Evolutionary conservation across 2,888 invertebrate genomes (phyloP).

Genomic region (Auanema sp.): DNA sequence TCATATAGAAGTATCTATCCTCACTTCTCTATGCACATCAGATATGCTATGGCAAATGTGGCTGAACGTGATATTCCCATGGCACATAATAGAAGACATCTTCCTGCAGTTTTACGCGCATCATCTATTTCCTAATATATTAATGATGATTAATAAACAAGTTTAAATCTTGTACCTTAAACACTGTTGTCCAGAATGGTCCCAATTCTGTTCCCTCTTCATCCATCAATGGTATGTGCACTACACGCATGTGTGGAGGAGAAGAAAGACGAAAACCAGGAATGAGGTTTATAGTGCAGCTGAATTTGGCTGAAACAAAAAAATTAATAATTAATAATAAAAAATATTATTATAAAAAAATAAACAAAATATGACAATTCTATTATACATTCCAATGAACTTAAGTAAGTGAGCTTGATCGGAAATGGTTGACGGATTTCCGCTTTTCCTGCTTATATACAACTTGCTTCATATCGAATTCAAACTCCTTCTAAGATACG

Average conservation of each 20-base stretch:
- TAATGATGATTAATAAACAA: slow-evolving; percentile 1
- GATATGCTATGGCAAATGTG: slow-evolving; percentile 53
- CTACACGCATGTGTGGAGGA: slow-evolving; percentile 42
- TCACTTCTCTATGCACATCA: slow-evolving; percentile 48
- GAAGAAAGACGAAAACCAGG: slow-evolving; percentile 47
- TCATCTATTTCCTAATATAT: slow-evolving; percentile 44
- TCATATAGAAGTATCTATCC: neutral
- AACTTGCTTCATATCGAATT: no score
- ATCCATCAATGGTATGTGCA: slow-evolving; percentile 49
- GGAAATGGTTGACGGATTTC: no score
- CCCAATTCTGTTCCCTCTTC: slow-evolving; percentile 45
- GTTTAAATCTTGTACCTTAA: slow-evolving; percentile 27
- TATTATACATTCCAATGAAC: no score
- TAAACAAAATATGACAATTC: neutral
- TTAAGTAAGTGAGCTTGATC: no score
- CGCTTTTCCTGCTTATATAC: no score
- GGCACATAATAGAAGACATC: slow-evolving; percentile 49
- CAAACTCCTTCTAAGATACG: neutral
- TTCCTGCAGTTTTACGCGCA: slow-evolving; percentile 45
- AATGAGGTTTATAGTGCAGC: slow-evolving; percentile 48
- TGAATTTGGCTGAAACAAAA: slow-evolving; percentile 42
- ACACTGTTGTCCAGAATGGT: slow-evolving; percentile 47
- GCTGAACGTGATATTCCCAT: slow-evolving; percentile 54
- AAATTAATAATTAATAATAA: neutral
- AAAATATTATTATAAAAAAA: no score